Percentiles rank a stretch among this genome's conserved stretches.
phyloP scores from a whole-genome alignment of 2,888 invertebrate genomes.

The Sepiola atlantica region DNA sequence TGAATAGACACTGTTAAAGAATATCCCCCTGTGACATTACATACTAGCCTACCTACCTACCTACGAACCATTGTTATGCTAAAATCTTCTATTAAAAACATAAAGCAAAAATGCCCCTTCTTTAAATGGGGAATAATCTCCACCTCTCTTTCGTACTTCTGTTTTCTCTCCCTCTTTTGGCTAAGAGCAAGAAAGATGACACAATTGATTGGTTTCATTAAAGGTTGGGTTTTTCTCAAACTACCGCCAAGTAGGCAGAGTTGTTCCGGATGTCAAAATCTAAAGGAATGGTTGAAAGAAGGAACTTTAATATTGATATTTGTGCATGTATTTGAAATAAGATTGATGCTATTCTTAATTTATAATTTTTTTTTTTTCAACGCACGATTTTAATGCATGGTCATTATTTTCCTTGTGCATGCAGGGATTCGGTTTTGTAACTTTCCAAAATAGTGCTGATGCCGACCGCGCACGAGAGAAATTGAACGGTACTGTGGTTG shows the following conservation, averaged over 20 bases:
- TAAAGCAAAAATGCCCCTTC: no score
- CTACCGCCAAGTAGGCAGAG: neutral
- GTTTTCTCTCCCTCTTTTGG: neutral
- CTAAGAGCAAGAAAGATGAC: conserved; percentile 1
- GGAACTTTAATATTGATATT: conserved; percentile 21
- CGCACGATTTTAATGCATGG: conserved; percentile 68
- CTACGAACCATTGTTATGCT: neutral
- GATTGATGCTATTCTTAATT: conserved; percentile 22
- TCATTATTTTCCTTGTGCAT: conserved; percentile 85
- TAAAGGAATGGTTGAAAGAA: conserved; percentile 20
- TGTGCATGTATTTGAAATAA: conserved; percentile 32
- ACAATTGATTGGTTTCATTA: neutral
- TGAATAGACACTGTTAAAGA: neutral
- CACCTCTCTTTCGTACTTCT: neutral
- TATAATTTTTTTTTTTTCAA: conserved; percentile 56
- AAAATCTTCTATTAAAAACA: neutral
- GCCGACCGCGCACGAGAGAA: conserved; percentile 99
- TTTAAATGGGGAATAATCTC: neutral
- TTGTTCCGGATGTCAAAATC: conserved; percentile 8
- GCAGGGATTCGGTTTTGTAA: conserved; percentile 99
- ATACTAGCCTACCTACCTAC: neutral
- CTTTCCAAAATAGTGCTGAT: conserved; percentile 99
- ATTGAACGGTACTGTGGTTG: conserved; percentile 99
- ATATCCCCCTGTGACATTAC: neutral
- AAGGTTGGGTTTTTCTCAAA: conserved; percentile 32